Conservation (phyloP, 2,113 vertebrate genomes). For the Emydura subglobosa region DNA sequence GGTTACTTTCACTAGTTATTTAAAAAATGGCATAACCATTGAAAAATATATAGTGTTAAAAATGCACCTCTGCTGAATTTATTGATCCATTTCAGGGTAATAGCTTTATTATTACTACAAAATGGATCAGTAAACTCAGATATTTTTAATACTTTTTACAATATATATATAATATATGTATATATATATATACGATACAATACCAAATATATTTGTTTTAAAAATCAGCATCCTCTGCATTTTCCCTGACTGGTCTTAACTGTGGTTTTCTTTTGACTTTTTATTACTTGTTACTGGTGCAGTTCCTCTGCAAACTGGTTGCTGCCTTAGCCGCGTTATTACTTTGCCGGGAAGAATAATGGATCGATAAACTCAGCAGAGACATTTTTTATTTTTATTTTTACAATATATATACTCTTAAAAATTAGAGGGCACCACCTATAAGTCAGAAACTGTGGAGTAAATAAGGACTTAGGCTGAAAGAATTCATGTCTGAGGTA, state of each 20-base stretch:
- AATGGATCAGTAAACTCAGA: not conserved
- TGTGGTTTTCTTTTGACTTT: not conserved
- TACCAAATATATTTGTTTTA: not conserved
- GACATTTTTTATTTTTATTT: not conserved
- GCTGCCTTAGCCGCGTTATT: not conserved
- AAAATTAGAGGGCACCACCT: not conserved
- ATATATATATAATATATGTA: not conserved
- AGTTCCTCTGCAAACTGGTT: not conserved
- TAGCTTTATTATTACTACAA: conserved; percentile 23
- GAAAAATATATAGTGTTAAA: not conserved
- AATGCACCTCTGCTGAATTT: conserved; percentile 8
- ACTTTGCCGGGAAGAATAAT: not conserved
- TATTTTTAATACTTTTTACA: not conserved
- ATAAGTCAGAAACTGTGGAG: not conserved
- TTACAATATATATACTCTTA: not conserved
- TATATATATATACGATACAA: not conserved
- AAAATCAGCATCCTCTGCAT: not conserved
- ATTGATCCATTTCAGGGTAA: conserved; percentile 16
- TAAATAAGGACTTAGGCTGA: not conserved
- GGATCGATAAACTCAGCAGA: not conserved
- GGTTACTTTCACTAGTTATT: not conserved
- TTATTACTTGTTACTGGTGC: not conserved
- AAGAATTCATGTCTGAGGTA: not conserved
- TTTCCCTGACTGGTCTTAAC: not conserved
- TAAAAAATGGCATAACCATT: not conserved